Evolutionary conservation across 2,888 invertebrate species (phyloP).

Genomic region (Caenorhabditis angaria): DNA sequence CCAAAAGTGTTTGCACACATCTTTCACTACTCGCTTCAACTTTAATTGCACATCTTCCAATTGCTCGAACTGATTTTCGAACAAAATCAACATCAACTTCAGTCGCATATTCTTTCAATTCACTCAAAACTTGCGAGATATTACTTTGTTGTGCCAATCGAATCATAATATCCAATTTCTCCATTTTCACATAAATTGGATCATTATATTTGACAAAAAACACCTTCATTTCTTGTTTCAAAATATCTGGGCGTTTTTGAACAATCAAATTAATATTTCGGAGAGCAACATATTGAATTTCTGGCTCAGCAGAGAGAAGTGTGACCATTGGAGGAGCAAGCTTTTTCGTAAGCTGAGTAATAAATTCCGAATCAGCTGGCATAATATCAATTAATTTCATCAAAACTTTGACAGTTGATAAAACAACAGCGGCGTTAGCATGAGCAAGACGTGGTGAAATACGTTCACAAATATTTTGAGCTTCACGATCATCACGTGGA

Average conservation of each 20-base stretch:
- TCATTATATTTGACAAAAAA: constrained; percentile 99
- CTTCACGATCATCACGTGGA: constrained; percentile 95
- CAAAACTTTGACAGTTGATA: constrained; percentile 94
- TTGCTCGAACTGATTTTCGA: constrained; percentile 95
- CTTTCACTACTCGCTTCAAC: constrained; percentile 93
- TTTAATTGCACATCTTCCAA: constrained; percentile 94
- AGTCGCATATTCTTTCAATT: constrained; percentile 96
- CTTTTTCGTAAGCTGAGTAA: constrained; percentile 91
- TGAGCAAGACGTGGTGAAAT: constrained; percentile 96
- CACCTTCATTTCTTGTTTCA: constrained; percentile 98
- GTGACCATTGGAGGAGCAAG: constrained; percentile 98
- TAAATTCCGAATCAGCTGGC: constrained; percentile 90
- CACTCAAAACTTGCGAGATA: constrained; percentile 95
- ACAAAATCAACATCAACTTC: constrained; percentile 99
- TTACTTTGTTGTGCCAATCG: constrained; percentile 95
- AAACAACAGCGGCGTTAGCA: constrained; percentile 97
- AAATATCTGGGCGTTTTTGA: constrained; percentile 93
- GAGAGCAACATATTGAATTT: constrained; percentile 97
- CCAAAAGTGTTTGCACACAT: constrained; percentile 94
- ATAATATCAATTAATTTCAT: constrained; percentile 99
- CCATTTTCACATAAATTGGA: constrained; percentile 98
- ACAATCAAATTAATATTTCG: constrained; percentile 98
- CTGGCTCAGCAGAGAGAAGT: constrained; percentile 94
- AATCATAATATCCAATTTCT: constrained; percentile 99
- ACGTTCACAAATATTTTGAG: constrained; percentile 81